A percentile compares a stretch with the other conserved stretches of the same genome.
phyloP scores from a whole-genome alignment of 2,888 invertebrate genomes.

The Drosophila subquinaria region DNA sequence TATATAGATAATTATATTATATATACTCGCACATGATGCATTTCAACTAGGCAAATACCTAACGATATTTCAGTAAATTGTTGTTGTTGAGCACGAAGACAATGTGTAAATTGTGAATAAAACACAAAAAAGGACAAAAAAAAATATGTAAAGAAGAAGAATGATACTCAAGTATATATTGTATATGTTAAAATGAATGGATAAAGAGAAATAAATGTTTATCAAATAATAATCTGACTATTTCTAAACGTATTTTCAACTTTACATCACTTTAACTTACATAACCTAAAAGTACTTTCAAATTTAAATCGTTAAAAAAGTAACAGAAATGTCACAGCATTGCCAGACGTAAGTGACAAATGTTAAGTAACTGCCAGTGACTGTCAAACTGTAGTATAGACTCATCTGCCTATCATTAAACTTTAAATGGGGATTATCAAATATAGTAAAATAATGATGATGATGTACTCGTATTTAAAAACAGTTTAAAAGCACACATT shows the following conservation, averaged over 20 bases:
- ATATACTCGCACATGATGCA: constrained; percentile 45
- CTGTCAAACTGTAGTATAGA: constrained; percentile 41
- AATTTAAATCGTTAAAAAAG: background rate
- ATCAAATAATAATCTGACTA: constrained; percentile 24
- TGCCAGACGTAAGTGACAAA: constrained; percentile 22
- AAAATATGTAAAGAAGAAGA: constrained; percentile 39
- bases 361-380: constrained; percentile 14
- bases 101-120: constrained; percentile 26
- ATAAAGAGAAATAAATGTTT: constrained; percentile 66
- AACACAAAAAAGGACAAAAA: constrained; percentile 37
- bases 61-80: constrained; percentile 58
- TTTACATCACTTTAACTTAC: background rate
- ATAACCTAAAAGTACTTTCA: constrained; percentile 16
- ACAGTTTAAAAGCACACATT: constrained; percentile 19
- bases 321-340: constrained; percentile 38
- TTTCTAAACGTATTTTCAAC: background rate
- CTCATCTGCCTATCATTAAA: background rate
- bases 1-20: constrained; percentile 31
- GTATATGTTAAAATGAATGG: constrained; percentile 62
- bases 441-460: constrained; percentile 3
- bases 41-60: constrained; percentile 67
- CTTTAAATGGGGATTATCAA: constrained; percentile 5
- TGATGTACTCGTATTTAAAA: constrained; percentile 10
- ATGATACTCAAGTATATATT: constrained; percentile 71
- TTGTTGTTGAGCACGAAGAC: constrained; percentile 59